Conservation (phyloP, 64 coral and sea anemone species). For the Montipora efflorescens region DNA sequence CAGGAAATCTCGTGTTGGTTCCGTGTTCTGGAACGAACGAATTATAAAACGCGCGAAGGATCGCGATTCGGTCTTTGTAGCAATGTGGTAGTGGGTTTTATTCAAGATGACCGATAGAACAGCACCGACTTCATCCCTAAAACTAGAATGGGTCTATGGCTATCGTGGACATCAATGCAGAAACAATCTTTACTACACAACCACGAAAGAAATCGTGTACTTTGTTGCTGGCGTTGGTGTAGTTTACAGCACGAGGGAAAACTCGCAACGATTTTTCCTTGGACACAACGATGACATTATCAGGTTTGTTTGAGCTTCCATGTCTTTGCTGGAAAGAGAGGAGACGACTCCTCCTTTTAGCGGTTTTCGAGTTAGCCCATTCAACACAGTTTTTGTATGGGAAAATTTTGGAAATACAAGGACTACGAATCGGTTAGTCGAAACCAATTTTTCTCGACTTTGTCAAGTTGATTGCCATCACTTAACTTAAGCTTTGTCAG, state of each 20-base stretch:
- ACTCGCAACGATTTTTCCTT: slow-evolving; percentile 92
- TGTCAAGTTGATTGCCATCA: not conserved
- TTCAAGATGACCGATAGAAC: slow-evolving; percentile 93
- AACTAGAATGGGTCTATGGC: slow-evolving; percentile 98
- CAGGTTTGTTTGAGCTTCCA: slow-evolving; percentile 65
- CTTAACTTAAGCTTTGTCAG: too few relatives aligned
- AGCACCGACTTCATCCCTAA: slow-evolving; percentile 89
- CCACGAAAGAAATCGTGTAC: slow-evolving; percentile 92
- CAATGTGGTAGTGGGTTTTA: not conserved
- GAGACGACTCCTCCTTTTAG: not conserved
- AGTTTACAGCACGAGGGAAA: slow-evolving; percentile 88
- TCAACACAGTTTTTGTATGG: not conserved
- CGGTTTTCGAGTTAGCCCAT: not conserved
- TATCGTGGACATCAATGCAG: slow-evolving; percentile 97
- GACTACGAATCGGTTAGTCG: too few relatives aligned
- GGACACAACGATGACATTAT: slow-evolving; percentile 99
- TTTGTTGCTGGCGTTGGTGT: slow-evolving; percentile 99
- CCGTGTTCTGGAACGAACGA: not conserved
- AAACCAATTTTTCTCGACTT: not conserved
- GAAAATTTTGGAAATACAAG: not conserved
- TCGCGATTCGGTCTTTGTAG: not conserved
- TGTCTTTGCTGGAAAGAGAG: not conserved
- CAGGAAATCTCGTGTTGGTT: too few relatives aligned
- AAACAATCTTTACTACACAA: slow-evolving; percentile 96
- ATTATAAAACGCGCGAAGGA: too few relatives aligned